These are phyloP conservation scores for Corythornis vintsioides DNA, from an alignment of 2,113 vertebrate genomes.

Conservation along the genomic window DNA sequence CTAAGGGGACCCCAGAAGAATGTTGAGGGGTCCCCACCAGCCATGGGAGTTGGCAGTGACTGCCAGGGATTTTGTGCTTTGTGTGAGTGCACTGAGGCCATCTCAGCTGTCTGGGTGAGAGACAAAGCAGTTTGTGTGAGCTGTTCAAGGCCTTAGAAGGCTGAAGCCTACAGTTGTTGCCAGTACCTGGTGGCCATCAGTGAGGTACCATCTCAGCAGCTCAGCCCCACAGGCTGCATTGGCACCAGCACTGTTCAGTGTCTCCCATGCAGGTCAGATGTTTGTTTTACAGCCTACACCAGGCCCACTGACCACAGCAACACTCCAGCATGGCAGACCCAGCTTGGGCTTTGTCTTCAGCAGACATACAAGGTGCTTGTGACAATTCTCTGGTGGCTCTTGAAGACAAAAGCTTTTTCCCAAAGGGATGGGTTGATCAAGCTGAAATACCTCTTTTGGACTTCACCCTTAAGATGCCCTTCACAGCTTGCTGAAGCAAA, in stretches of 20 bases:
- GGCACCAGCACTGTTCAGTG: not conserved
- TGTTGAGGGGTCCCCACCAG: not conserved
- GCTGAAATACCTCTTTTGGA: not conserved
- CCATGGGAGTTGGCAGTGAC: rapidly evolving
- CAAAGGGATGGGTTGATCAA: not conserved
- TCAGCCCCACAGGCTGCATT: rapidly evolving
- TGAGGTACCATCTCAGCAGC: not conserved
- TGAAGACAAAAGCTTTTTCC: not conserved
- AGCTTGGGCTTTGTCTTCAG: not conserved
- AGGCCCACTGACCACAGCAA: not conserved
- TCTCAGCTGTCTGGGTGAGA: not conserved
- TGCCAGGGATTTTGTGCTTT: not conserved
- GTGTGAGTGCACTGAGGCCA: not conserved
- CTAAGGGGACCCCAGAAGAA: not conserved
- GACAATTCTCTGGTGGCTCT: not conserved
- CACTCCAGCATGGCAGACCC: not conserved
- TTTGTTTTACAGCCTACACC: not conserved
- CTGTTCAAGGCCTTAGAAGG: not conserved
- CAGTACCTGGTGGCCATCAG: not conserved
- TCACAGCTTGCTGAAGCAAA: not conserved
- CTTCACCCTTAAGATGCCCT: not conserved
- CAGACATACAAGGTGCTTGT: not conserved
- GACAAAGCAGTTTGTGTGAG: not conserved
- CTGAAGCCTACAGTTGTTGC: not conserved
- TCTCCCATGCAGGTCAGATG: not conserved